Conservation (phyloP, 2,888 invertebrate species). For the Podotricha telesiphe region DNA sequence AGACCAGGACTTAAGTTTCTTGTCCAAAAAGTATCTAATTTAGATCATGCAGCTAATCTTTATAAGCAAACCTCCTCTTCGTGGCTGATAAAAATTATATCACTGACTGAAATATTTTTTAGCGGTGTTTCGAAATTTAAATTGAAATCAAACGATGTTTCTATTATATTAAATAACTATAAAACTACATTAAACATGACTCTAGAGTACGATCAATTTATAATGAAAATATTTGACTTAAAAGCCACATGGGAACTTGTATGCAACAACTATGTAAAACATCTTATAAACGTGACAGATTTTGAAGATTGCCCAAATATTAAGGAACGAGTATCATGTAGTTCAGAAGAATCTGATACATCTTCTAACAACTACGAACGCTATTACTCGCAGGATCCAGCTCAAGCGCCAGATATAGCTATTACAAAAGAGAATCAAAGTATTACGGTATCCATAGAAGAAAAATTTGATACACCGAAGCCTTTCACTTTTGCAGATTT, state of each 20-base stretch:
- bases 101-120: conserved; percentile 92
- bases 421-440: conserved; percentile 36
- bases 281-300: conserved; percentile 68
- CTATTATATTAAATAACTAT: conserved; percentile 85
- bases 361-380: conserved; percentile 72
- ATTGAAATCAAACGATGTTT: conserved; percentile 84
- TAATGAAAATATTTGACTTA: conserved; percentile 84
- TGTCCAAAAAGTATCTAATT: conserved; percentile 95
- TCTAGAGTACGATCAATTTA: conserved; percentile 82
- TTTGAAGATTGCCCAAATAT: conserved; percentile 66
- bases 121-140: conserved; percentile 87
- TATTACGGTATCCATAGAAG: conserved; percentile 39
- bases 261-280: conserved; percentile 83
- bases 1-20: conserved; percentile 96
- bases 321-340: conserved; percentile 69
- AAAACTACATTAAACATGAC: conserved; percentile 81
- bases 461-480: conserved; percentile 60
- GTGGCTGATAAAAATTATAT: conserved; percentile 94
- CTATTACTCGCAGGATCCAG: conserved; percentile 59
- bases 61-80: conserved; percentile 96
- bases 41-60: conserved; percentile 94
- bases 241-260: conserved; percentile 85
- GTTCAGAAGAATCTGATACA: conserved; percentile 70
- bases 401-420: conserved; percentile 36
- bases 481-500: conserved; percentile 85